Conservation (phyloP, 1,140 invertebrate species). For the Zophobas atratus region DNA sequence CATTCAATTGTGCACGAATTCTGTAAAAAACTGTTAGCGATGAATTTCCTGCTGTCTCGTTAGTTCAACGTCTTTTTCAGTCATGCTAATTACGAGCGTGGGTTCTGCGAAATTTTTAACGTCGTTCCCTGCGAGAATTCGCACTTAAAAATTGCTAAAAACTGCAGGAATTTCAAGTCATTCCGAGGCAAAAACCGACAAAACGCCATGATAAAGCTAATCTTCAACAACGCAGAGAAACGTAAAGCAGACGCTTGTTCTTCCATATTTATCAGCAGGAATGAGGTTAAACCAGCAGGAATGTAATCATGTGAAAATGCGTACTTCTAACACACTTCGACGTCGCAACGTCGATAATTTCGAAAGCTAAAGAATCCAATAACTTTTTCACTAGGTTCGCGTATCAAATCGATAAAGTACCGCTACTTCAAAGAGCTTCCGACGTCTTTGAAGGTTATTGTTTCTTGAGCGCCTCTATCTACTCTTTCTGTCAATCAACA, state of each 20-base stretch:
- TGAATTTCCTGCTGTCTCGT: no score
- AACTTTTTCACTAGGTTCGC: neutral
- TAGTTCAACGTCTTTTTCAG: no score
- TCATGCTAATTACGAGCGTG: no score
- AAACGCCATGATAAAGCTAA: neutral
- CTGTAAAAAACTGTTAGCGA: no score
- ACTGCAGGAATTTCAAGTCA: no score
- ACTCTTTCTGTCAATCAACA: neutral
- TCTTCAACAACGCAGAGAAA: slow-evolving; percentile 7
- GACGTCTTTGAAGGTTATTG: neutral
- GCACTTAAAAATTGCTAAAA: no score
- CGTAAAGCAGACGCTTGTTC: neutral
- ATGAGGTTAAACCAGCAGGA: slow-evolving; percentile 11
- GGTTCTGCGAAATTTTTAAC: no score
- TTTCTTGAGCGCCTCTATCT: neutral
- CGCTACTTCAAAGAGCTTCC: slow-evolving; percentile 3
- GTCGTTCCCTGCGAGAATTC: no score
- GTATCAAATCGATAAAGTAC: neutral
- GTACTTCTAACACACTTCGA: no score
- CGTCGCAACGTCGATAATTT: neutral
- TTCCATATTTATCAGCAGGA: slow-evolving; percentile 12
- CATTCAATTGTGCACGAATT: no score
- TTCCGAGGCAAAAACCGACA: neutral
- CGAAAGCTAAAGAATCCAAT: neutral
- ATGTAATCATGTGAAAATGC: neutral